Percentiles rank a stretch among this genome's conserved stretches.
These are phyloP conservation scores for Casuarius casuarius DNA, from an alignment of 2,113 vertebrate species.

Conservation along the genomic window DNA sequence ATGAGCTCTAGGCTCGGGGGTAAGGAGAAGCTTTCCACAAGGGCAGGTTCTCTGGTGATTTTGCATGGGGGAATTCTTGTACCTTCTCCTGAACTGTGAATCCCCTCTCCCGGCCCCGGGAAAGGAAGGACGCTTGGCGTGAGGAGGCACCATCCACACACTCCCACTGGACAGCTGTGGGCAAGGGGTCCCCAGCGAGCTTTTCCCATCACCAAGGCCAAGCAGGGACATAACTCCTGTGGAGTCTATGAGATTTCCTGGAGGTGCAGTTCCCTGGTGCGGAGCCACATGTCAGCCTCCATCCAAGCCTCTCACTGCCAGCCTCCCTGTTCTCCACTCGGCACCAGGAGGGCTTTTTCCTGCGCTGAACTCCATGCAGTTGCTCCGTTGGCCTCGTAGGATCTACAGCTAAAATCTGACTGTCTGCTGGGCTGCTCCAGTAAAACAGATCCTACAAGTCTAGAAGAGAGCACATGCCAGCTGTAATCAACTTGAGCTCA, in stretches of 20 bases:
- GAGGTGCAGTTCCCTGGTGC: accelerated
- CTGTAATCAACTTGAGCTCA: not conserved
- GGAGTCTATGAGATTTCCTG: not conserved
- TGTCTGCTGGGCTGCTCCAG: not conserved
- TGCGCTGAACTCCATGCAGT: not conserved
- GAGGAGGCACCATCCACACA: not conserved
- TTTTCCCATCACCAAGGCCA: not conserved
- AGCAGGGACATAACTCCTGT: accelerated
- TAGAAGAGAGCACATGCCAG: not conserved
- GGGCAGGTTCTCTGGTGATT: not conserved
- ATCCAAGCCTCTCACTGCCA: not conserved
- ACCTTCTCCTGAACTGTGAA: not conserved
- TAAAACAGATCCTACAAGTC: not conserved
- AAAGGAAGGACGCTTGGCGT: not conserved
- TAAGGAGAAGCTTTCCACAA: not conserved
- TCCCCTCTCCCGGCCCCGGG: not conserved
- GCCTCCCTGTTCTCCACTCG: not conserved
- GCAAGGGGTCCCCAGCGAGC: not conserved
- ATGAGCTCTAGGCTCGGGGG: not conserved
- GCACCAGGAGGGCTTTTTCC: not conserved
- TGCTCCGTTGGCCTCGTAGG: not conserved
- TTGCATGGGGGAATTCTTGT: not conserved
- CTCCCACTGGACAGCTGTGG: not conserved
- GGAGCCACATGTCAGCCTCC: not conserved
- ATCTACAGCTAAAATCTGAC: not conserved